Conservation (phyloP, 2,888 invertebrate genomes). For the Cetonia aurata region DNA sequence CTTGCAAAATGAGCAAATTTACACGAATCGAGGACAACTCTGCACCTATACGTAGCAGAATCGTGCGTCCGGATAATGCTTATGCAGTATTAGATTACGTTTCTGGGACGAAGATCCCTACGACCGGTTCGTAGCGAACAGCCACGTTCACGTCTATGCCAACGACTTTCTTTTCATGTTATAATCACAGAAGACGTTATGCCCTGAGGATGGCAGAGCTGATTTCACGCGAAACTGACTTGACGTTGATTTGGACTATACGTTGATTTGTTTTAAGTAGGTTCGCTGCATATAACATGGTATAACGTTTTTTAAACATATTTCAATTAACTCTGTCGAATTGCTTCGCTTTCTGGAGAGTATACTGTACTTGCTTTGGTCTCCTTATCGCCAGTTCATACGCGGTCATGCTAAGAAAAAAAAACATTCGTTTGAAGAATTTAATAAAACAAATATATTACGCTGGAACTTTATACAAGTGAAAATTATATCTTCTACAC, state of each 20-base stretch:
- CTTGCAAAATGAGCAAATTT: no score
- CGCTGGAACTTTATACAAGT: no score
- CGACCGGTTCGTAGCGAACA: neutral
- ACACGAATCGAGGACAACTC: constrained; percentile 9
- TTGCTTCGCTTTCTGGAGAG: neutral
- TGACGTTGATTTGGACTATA: neutral
- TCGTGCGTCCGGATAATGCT: no score
- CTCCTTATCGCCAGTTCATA: no score
- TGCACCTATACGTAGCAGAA: neutral
- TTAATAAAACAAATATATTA: no score
- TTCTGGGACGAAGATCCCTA: neutral
- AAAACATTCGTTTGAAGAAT: no score
- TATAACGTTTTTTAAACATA: neutral
- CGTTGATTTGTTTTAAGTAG: constrained; percentile 19
- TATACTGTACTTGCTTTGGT: neutral
- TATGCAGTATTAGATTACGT: constrained; percentile 11
- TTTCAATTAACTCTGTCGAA: constrained; percentile 5
- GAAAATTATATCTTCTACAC: no score
- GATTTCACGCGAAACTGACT: constrained; percentile 15
- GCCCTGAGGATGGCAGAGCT: neutral
- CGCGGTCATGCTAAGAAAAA: no score
- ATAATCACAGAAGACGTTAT: neutral
- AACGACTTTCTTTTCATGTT: constrained; percentile 17
- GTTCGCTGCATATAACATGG: neutral
- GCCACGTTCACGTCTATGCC: neutral